Conservation (phyloP, 2,888 invertebrate species). For the Automeris io region DNA sequence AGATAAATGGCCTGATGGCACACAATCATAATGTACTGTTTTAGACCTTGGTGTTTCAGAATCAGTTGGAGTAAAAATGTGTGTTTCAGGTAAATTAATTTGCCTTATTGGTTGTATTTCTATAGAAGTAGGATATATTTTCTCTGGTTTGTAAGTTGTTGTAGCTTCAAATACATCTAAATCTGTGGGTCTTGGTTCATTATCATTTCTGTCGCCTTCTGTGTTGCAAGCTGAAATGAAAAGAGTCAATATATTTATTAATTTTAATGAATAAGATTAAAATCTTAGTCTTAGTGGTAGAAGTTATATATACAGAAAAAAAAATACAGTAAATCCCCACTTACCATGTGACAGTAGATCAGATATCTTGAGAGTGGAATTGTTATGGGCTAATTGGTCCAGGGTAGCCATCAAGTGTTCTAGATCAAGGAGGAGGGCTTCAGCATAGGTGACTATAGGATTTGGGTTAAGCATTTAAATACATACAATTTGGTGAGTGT, state of each 20-base stretch:
- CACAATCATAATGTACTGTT: constrained; percentile 64
- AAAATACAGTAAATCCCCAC: constrained; percentile 22
- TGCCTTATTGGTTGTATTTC: constrained; percentile 63
- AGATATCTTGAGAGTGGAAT: constrained; percentile 72
- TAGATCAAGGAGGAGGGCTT: constrained; percentile 74
- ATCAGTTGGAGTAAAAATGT: constrained; percentile 71
- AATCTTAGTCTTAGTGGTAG: not conserved
- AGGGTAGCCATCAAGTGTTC: constrained; percentile 76
- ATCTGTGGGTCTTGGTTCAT: constrained; percentile 41
- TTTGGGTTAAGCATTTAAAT: constrained; percentile 53
- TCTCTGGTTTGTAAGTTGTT: constrained; percentile 42
- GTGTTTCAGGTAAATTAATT: constrained; percentile 69
- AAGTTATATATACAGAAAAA: not conserved
- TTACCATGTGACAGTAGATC: constrained; percentile 72
- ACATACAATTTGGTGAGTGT: constrained; percentile 37
- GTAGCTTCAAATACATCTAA: constrained; percentile 51
- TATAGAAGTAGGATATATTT: constrained; percentile 56
- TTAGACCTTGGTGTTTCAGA: constrained; percentile 71
- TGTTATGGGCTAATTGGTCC: constrained; percentile 75
- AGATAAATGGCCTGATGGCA: constrained; percentile 42
- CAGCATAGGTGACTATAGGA: constrained; percentile 72
- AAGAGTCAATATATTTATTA: too few relatives aligned
- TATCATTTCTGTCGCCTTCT: constrained; percentile 37
- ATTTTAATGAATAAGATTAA: not conserved
- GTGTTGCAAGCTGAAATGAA: constrained; percentile 64